Evolutionary conservation across 1,140 invertebrate species (phyloP).

Genomic region (Euura lappo): DNA sequence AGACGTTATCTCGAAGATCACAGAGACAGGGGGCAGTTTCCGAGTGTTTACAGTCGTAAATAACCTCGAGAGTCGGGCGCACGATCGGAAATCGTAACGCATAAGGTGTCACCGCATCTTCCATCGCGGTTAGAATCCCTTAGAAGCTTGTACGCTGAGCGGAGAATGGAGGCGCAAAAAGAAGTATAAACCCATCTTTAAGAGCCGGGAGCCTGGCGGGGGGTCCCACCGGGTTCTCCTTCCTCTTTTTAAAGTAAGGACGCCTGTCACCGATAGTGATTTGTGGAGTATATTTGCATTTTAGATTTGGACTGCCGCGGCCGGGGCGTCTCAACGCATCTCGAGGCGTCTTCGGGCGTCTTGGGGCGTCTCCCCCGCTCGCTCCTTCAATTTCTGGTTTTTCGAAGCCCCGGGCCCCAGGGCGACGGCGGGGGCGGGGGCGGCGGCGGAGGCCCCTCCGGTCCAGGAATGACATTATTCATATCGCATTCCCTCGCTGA

Average conservation of each 20-base stretch:
- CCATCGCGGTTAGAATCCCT: not conserved
- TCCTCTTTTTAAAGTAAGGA: conserved; percentile 56
- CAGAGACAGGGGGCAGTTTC: not conserved
- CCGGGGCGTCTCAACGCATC: conserved; percentile 17
- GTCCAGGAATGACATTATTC: conserved; percentile 58
- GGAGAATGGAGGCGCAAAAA: not conserved
- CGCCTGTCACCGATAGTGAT: conserved; percentile 60
- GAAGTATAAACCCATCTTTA: conserved; percentile 2
- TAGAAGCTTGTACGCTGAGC: not conserved
- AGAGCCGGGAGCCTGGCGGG: conserved; percentile 41
- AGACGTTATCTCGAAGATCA: not conserved
- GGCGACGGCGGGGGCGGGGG: conserved; percentile 18
- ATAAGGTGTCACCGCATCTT: not conserved
- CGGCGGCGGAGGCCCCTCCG: conserved; percentile 32
- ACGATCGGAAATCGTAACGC: conserved; percentile 1
- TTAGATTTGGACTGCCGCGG: conserved; percentile 58
- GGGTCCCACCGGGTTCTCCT: conserved; percentile 56
- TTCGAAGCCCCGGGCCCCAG: not conserved
- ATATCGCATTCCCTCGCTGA: conserved; percentile 41
- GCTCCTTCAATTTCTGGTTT: conserved; percentile 41
- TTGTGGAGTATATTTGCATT: conserved; percentile 61
- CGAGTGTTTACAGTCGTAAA: conserved; percentile 3
- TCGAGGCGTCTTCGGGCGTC: conserved; percentile 18
- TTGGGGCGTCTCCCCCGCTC: conserved; percentile 30
- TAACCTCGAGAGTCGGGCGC: not conserved